Conservation (phyloP, 2,113 vertebrate genomes). For the Eudorcas thomsonii region DNA sequence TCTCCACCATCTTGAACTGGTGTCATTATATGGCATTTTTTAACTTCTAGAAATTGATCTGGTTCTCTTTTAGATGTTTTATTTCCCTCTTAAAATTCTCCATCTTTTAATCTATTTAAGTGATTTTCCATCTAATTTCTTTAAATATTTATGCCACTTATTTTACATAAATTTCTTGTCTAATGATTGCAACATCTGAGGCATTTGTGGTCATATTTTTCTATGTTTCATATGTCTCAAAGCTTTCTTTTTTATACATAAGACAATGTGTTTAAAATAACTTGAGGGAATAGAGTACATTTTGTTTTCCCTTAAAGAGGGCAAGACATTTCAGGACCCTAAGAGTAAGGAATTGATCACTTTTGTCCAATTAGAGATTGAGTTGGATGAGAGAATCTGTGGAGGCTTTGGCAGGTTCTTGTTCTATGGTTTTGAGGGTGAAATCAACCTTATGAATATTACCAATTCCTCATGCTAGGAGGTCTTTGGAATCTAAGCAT, state of each 20-base stretch:
- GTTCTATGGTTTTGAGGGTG: background rate
- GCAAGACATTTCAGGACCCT: background rate
- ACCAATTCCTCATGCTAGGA: background rate
- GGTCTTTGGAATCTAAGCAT: background rate
- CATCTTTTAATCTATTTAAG: background rate
- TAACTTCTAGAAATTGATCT: background rate
- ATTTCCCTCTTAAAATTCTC: background rate
- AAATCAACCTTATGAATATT: background rate
- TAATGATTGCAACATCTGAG: background rate
- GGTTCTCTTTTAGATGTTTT: background rate
- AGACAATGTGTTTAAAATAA: background rate
- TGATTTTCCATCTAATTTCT: background rate
- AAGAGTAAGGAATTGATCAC: background rate
- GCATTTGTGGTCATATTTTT: background rate
- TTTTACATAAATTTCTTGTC: background rate
- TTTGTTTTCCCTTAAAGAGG: background rate
- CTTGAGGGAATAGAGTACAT: background rate
- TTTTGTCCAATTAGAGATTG: background rate
- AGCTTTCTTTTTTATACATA: background rate
- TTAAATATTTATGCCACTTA: background rate
- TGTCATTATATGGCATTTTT: background rate
- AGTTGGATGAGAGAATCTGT: background rate
- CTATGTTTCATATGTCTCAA: background rate
- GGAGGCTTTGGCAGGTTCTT: background rate
- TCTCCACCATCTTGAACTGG: background rate